A percentile compares a stretch with the other conserved stretches of the same genome.
Conservation (phyloP, 2,797 vertebrate genomes). For the Oreochromis mossambicus region DNA sequence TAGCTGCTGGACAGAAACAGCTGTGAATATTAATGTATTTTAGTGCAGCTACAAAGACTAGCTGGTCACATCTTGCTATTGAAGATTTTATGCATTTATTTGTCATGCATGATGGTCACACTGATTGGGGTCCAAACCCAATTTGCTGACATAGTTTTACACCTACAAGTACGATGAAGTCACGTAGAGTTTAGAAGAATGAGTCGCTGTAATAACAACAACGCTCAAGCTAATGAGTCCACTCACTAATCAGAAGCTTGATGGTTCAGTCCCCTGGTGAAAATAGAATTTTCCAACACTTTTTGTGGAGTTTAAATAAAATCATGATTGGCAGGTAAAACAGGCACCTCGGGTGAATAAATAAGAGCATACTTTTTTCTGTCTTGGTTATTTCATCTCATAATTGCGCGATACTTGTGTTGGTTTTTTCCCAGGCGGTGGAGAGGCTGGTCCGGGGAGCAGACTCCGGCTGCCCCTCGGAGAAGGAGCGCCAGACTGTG, state of each 20-base stretch:
- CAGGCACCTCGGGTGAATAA: neutral
- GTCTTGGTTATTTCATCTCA: neutral
- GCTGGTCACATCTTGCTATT: neutral
- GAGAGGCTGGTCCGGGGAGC: conserved; percentile 88
- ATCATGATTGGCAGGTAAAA: fast-evolving
- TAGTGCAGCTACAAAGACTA: neutral
- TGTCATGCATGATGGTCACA: neutral
- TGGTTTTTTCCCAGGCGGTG: conserved; percentile 74
- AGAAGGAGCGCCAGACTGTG: conserved; percentile 82
- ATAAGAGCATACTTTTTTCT: fast-evolving
- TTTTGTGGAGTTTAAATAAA: neutral
- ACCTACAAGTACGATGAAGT: fast-evolving
- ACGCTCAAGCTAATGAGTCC: neutral
- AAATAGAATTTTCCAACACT: neutral
- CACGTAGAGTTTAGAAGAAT: neutral
- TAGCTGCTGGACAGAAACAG: neutral
- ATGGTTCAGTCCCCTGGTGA: neutral
- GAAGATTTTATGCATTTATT: neutral
- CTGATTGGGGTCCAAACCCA: neutral
- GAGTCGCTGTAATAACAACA: fast-evolving
- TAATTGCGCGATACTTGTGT: neutral
- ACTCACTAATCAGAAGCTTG: fast-evolving
- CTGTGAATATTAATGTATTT: neutral
- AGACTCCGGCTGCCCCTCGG: conserved; percentile 82
- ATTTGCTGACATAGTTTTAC: neutral